Conservation (phyloP, 1,140 invertebrate species). For the Gryllus bimaculatus region DNA sequence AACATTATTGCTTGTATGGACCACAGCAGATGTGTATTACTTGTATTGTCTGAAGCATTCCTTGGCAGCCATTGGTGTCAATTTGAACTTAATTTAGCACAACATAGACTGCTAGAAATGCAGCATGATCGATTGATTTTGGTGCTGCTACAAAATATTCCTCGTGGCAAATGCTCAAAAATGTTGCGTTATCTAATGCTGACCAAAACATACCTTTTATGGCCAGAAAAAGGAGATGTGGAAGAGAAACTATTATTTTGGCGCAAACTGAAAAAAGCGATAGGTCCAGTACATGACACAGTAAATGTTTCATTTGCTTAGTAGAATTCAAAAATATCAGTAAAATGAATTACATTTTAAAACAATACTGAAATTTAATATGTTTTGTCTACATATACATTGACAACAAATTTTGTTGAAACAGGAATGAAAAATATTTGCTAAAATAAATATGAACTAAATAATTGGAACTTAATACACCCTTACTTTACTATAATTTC, state of each 20-base stretch:
- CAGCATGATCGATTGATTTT: slow-evolving; percentile 43
- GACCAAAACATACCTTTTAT: slow-evolving; percentile 52
- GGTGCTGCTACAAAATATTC: slow-evolving; percentile 51
- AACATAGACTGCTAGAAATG: slow-evolving; percentile 49
- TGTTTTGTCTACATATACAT: too few species aligned
- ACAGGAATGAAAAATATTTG: too few species aligned
- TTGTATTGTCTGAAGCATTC: slow-evolving; percentile 48
- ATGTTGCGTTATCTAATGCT: slow-evolving; percentile 51
- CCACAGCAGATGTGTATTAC: slow-evolving; percentile 44
- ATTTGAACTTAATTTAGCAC: slow-evolving; percentile 55
- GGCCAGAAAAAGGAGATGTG: slow-evolving; percentile 37
- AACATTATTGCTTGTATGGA: slow-evolving; percentile 56
- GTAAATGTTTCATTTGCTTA: not conserved
- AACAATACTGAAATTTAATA: too few species aligned
- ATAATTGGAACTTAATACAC: too few species aligned
- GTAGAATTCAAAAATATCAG: not conserved
- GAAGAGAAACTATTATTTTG: slow-evolving; percentile 26
- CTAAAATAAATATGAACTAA: too few species aligned
- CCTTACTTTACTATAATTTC: too few species aligned
- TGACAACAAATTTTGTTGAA: too few species aligned
- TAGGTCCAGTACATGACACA: not conserved
- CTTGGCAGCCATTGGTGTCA: slow-evolving; percentile 53
- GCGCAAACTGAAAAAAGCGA: slow-evolving; percentile 24
- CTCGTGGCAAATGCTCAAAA: slow-evolving; percentile 42
- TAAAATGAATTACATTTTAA: too few species aligned